Evolutionary conservation across 2,113 vertebrate species (phyloP).

Genomic region (Rhinolophus ferrumequinum): DNA sequence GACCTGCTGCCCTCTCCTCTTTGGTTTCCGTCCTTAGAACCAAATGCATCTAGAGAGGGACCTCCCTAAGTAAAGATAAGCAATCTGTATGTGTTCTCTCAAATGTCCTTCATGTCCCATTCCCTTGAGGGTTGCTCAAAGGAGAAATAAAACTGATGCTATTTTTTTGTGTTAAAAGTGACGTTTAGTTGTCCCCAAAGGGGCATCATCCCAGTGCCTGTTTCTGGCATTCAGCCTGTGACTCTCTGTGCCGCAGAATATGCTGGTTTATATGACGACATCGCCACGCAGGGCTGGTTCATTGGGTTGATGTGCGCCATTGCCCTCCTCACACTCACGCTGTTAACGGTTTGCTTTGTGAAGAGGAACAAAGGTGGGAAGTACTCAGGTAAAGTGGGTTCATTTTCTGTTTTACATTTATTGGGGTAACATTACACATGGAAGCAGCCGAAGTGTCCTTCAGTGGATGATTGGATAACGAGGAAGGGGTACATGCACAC

Average conservation of each 20-base stretch:
- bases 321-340: conserved; percentile 93
- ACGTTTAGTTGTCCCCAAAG: not conserved
- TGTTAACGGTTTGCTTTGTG: conserved; percentile 96
- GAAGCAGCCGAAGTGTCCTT: fast-evolving
- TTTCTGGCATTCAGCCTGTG: not conserved
- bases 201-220: not conserved
- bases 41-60: conserved; percentile 40
- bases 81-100: not conserved
- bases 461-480: fast-evolving
- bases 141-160: not conserved
- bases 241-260: conserved; percentile 86
- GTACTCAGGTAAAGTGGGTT: conserved; percentile 92
- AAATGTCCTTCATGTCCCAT: not conserved
- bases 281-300: conserved; percentile 97
- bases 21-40: conserved; percentile 72
- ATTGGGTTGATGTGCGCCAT: conserved; percentile 98
- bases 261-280: conserved; percentile 91
- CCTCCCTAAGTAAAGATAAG: conserved; percentile 29
- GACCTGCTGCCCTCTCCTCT: conserved; percentile 57
- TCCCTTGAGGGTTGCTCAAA: not conserved
- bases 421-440: fast-evolving
- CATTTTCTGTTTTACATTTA: too few species aligned
- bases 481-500: fast-evolving
- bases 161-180: not conserved
- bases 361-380: conserved; percentile 98